Evolutionary conservation across 2,113 vertebrate species (phyloP).

Genomic region (Podocnemis expansa): DNA sequence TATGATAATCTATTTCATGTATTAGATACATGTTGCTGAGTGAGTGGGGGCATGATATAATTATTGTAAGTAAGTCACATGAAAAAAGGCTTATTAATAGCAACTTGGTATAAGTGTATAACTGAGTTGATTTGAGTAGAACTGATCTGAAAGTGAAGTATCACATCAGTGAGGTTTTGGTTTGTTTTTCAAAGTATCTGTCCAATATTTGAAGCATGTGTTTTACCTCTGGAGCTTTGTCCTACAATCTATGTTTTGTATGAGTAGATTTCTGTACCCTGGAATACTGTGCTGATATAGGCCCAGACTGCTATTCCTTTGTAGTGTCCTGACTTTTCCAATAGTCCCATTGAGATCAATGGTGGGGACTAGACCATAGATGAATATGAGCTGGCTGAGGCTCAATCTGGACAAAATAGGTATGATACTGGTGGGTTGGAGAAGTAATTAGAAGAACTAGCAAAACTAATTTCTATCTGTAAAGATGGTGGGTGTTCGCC

Average conservation of each 20-base stretch:
- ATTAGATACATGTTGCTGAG: background rate
- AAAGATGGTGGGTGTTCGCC: background rate
- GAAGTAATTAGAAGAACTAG: background rate
- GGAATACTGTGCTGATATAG: background rate
- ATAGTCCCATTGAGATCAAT: background rate
- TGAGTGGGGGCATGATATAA: background rate
- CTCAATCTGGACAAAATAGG: background rate
- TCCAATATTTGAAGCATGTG: background rate
- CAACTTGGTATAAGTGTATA: conserved; percentile 25
- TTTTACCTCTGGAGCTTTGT: background rate
- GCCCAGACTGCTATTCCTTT: background rate
- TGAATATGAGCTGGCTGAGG: background rate
- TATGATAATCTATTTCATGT: background rate
- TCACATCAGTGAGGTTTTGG: conserved; percentile 1
- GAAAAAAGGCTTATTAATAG: background rate
- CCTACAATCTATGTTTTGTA: background rate
- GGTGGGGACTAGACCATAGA: background rate
- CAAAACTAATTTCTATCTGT: background rate
- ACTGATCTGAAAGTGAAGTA: conserved; percentile 3
- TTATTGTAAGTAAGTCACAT: background rate
- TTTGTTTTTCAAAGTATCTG: conserved; percentile 32
- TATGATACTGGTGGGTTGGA: background rate
- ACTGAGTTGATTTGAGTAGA: background rate
- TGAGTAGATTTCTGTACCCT: background rate
- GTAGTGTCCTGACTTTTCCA: background rate